Evolutionary conservation across 92 coral and sea anemone species (phyloP).

Genomic region (Virgularia gustaviana): DNA sequence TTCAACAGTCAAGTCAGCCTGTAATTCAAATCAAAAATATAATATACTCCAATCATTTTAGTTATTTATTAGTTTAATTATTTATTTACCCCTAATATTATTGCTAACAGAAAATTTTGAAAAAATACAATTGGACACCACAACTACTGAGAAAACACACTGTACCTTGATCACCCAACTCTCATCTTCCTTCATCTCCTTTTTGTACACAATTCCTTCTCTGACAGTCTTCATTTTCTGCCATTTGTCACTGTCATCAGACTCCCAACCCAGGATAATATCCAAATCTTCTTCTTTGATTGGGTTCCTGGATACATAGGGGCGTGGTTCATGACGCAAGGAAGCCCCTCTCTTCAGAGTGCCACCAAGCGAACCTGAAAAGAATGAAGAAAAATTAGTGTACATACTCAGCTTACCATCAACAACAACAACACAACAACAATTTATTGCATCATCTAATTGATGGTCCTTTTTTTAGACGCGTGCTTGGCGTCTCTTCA

Average conservation of each 20-base stretch:
- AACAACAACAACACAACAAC: neutral
- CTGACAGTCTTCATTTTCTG: constrained; percentile 64
- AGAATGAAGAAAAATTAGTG: neutral
- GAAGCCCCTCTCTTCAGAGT: constrained; percentile 50
- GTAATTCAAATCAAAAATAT: neutral
- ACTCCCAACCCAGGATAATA: constrained; percentile 68
- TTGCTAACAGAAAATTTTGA: no score
- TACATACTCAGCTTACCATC: neutral
- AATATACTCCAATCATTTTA: no score
- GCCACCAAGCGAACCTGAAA: constrained; percentile 27
- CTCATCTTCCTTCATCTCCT: constrained; percentile 53
- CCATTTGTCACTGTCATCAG: constrained; percentile 73
- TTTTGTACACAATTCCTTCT: constrained; percentile 78
- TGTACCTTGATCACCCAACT: constrained; percentile 79
- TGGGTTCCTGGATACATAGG: constrained; percentile 89
- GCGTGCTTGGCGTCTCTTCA: no score
- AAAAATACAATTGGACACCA: no score
- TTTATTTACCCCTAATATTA: no score
- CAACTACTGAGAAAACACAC: no score
- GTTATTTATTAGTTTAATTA: no score
- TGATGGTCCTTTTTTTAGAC: no score
- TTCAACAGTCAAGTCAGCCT: constrained; percentile 78
- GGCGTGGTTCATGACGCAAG: constrained; percentile 87
- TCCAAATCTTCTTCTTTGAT: constrained; percentile 86
- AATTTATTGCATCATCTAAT: neutral